These are phyloP conservation scores for Nomada goodeniana DNA, from an alignment of 2,888 invertebrate genomes.

Conservation along the genomic window DNA sequence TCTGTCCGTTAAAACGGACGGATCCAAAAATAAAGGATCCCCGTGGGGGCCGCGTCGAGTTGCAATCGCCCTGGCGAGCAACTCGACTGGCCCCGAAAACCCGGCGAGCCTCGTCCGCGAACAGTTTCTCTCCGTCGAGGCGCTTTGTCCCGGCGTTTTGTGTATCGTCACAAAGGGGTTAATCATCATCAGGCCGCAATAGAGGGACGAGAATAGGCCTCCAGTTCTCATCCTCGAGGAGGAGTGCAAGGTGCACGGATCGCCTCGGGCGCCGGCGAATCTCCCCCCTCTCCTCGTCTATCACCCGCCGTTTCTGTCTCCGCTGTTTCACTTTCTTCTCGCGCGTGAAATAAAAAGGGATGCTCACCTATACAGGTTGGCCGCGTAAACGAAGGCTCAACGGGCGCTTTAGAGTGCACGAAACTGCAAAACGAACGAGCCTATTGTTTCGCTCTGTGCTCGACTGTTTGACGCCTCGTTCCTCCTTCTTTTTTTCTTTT, in stretches of 20 bases:
- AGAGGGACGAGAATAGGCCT: constrained; percentile 49
- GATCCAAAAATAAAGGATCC: constrained; percentile 40
- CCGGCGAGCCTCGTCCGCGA: constrained; percentile 9
- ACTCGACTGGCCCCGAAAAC: constrained; percentile 12
- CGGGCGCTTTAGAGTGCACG: constrained; percentile 62
- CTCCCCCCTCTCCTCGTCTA: background rate
- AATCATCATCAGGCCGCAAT: constrained; percentile 67
- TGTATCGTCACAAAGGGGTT: constrained; percentile 61
- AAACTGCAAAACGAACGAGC: constrained; percentile 68
- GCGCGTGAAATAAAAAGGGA: constrained; percentile 57
- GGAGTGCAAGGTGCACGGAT: constrained; percentile 45
- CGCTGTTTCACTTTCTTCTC: background rate
- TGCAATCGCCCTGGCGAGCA: constrained; percentile 9
- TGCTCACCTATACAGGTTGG: constrained; percentile 58
- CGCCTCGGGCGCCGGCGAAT: constrained; percentile 21
- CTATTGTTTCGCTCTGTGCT: constrained; percentile 65
- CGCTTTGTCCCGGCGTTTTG: constrained; percentile 48
- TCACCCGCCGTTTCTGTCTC: background rate
- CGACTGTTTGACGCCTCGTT: constrained; percentile 60
- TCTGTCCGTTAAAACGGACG: constrained; percentile 22
- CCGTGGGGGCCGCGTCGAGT: constrained; percentile 12
- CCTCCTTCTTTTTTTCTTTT: background rate
- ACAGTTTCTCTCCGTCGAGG: constrained; percentile 9
- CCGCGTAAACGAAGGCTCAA: constrained; percentile 70
- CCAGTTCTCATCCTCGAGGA: constrained; percentile 61